Percentiles rank a stretch among this genome's conserved stretches.
These are phyloP conservation scores for Ectobius pallidus DNA, from an alignment of 2,888 invertebrate genomes.

Conservation along the genomic window DNA sequence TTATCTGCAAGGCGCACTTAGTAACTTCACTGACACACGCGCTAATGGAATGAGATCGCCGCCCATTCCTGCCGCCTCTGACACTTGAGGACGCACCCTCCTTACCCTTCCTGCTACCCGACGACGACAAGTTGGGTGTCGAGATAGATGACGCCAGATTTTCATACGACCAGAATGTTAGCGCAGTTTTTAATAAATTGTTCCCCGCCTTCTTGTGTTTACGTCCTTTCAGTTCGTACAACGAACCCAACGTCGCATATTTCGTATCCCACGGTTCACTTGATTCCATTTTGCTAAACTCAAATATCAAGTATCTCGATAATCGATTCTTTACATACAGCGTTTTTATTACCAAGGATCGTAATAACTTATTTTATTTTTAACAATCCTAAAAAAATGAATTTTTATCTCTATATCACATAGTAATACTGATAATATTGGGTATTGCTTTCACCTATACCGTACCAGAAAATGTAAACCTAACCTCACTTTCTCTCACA, in stretches of 20 bases:
- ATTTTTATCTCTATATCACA: too few species aligned
- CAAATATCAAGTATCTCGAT: too few species aligned
- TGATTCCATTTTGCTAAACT: conserved; percentile 7
- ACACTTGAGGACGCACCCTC: background rate
- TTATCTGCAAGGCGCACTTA: conserved; percentile 45
- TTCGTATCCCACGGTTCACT: conserved; percentile 27
- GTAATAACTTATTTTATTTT: too few species aligned
- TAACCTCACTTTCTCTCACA: too few species aligned
- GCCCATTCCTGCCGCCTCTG: background rate
- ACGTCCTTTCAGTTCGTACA: conserved; percentile 40
- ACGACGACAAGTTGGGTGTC: background rate
- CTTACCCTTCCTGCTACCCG: background rate
- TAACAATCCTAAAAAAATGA: too few species aligned
- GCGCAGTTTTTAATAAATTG: conserved; percentile 34
- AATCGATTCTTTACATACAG: too few species aligned
- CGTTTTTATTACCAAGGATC: too few species aligned
- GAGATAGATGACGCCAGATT: conserved; percentile 12
- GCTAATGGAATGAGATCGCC: conserved; percentile 42
- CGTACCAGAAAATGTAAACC: too few species aligned
- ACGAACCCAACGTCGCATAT: conserved; percentile 39
- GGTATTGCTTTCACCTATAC: too few species aligned
- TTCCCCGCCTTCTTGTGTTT: conserved; percentile 29
- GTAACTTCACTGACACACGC: conserved; percentile 45
- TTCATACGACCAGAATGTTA: conserved; percentile 40
- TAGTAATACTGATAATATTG: too few species aligned